Evolutionary conservation across 2,113 vertebrate genomes (phyloP).

Genomic region (Pan paniscus): DNA sequence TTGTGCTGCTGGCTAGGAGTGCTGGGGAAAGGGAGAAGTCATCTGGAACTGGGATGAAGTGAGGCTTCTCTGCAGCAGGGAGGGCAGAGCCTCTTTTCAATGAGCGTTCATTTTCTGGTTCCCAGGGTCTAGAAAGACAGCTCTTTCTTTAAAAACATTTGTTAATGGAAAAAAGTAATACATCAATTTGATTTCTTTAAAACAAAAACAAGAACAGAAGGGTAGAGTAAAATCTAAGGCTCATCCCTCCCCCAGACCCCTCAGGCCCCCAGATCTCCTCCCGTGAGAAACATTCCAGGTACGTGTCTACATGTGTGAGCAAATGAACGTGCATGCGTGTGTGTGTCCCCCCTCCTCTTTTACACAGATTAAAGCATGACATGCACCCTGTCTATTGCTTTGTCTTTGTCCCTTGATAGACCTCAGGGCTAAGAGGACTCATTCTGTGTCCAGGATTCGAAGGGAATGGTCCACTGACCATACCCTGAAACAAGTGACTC

Average conservation of each 20-base stretch:
- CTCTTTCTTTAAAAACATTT: background rate
- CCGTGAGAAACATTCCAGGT: background rate
- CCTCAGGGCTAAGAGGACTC: fast-evolving
- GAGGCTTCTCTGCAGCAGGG: background rate
- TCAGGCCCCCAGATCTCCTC: fast-evolving
- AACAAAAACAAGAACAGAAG: background rate
- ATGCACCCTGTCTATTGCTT: fast-evolving
- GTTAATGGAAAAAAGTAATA: background rate
- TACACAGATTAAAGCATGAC: background rate
- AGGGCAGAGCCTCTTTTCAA: background rate
- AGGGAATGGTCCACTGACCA: fast-evolving
- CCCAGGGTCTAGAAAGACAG: background rate
- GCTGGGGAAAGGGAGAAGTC: background rate
- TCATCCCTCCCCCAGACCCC: background rate
- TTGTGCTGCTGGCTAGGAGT: background rate
- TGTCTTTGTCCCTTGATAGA: background rate
- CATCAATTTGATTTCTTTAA: background rate
- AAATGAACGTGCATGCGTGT: fast-evolving
- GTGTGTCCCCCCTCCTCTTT: background rate
- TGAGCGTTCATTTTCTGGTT: background rate
- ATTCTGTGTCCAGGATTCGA: fast-evolving
- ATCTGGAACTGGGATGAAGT: fast-evolving
- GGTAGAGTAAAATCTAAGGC: background rate
- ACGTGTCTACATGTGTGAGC: fast-evolving
- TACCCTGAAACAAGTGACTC: background rate